phyloP scores from a whole-genome alignment of 2,113 vertebrate species.

The Sporophila hypoxantha region DNA sequence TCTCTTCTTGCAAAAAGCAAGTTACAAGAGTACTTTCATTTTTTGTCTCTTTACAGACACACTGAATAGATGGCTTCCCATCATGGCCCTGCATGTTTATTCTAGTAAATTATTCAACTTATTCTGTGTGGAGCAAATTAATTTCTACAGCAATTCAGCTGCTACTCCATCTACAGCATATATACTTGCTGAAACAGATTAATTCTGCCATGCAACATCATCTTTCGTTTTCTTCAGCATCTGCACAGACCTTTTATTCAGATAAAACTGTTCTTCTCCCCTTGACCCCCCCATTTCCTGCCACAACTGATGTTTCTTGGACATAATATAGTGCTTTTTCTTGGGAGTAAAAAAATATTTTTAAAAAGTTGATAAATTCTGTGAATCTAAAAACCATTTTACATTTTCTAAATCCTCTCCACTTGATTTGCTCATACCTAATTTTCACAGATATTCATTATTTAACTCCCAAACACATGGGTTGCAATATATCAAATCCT shows the following conservation, averaged over 20 bases:
- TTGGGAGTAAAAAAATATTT: not conserved
- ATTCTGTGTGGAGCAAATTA: constrained; percentile 46
- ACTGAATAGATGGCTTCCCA: constrained; percentile 17
- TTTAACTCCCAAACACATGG: not conserved
- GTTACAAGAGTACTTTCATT: not conserved
- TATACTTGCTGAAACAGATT: constrained; percentile 47
- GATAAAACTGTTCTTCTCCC: constrained; percentile 2
- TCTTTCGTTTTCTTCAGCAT: constrained; percentile 37
- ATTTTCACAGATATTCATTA: constrained; percentile 12
- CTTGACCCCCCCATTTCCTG: not conserved
- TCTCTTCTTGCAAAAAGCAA: not conserved
- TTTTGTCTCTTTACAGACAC: not conserved
- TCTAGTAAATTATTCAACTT: constrained; percentile 54
- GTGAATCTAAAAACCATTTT: constrained; percentile 1
- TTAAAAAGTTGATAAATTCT: not conserved
- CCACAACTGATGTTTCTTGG: not conserved
- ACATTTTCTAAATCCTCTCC: not conserved
- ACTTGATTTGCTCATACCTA: not conserved
- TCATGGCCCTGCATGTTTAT: constrained; percentile 37
- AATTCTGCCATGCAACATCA: constrained; percentile 45
- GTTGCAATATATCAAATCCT: constrained; percentile 6
- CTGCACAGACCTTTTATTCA: constrained; percentile 1
- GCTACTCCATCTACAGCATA: constrained; percentile 43
- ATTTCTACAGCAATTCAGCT: constrained; percentile 56
- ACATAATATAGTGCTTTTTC: not conserved